phyloP scores from a whole-genome alignment of 2,888 invertebrate genomes.

The Drosophila mercatorum region DNA sequence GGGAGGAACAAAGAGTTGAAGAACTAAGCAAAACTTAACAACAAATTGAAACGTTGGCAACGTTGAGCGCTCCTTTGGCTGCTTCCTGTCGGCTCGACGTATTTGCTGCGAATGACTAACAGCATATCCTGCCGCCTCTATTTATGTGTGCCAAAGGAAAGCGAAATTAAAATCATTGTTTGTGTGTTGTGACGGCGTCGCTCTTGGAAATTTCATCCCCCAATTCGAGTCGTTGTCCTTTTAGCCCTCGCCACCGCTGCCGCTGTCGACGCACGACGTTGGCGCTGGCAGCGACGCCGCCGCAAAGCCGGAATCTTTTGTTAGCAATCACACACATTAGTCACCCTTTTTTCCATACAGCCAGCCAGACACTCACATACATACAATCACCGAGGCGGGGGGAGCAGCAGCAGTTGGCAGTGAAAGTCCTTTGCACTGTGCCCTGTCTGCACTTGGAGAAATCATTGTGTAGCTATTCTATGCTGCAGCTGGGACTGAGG shows the following conservation, averaged over 20 bases:
- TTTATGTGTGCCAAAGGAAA: conserved; percentile 83
- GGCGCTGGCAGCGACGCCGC: conserved; percentile 35
- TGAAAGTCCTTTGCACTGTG: conserved; percentile 82
- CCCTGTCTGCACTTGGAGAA: conserved; percentile 72
- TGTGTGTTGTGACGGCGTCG: conserved; percentile 63
- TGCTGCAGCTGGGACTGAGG: conserved; percentile 59
- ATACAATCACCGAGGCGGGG: conserved; percentile 22
- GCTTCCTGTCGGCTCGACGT: conserved; percentile 82
- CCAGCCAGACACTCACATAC: conserved; percentile 27
- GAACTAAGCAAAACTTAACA: conserved; percentile 73
- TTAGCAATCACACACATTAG: conserved; percentile 83
- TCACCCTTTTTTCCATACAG: conserved; percentile 82
- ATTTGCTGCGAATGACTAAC: conserved; percentile 85
- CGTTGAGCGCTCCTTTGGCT: conserved; percentile 64
- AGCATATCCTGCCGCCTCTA: conserved; percentile 81
- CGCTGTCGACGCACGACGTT: conserved; percentile 25
- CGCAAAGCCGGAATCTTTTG: conserved; percentile 82
- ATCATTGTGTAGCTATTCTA: conserved; percentile 49
- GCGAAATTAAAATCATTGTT: conserved; percentile 81
- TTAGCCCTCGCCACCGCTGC: conserved; percentile 67
- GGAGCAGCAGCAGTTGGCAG: conserved; percentile 63
- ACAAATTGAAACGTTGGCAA: conserved; percentile 72
- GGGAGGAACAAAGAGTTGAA: conserved; percentile 58
- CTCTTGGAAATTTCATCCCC: conserved; percentile 80
- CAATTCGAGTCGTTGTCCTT: conserved; percentile 81